Percentiles rank a stretch among this genome's conserved stretches.
Conservation (phyloP, 2,113 vertebrate genomes). For the Dascyllus trimaculatus region DNA sequence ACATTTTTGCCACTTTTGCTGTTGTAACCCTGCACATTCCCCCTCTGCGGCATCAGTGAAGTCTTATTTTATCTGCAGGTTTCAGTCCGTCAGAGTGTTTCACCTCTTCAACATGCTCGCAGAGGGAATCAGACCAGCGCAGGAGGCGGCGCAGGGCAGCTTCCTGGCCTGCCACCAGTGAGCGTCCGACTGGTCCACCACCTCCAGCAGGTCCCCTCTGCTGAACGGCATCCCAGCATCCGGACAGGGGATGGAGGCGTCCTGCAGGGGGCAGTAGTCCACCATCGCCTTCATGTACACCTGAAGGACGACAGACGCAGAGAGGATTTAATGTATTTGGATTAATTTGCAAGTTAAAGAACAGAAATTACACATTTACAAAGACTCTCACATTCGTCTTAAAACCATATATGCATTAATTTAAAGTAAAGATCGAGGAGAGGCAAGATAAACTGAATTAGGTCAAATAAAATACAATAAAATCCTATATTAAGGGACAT, state of each 20-base stretch:
- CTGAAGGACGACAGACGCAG: conserved; percentile 67
- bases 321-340: neutral
- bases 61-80: neutral
- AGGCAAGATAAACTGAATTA: too few species aligned
- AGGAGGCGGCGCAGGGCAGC: conserved; percentile 83
- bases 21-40: too few species aligned
- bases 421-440: too few species aligned
- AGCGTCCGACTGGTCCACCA: conserved; percentile 92
- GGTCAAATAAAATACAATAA: too few species aligned
- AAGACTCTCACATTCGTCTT: too few species aligned
- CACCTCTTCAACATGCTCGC: conserved; percentile 90
- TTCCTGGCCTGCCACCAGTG: conserved; percentile 96
- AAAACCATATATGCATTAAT: too few species aligned
- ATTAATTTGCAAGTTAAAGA: too few species aligned
- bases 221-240: conserved; percentile 91
- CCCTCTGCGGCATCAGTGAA: too few species aligned
- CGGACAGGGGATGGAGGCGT: conserved; percentile 90
- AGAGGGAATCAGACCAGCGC: conserved; percentile 93
- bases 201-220: conserved; percentile 92
- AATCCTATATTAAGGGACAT: too few species aligned
- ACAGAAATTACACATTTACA: too few species aligned
- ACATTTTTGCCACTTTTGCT: too few species aligned
- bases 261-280: conserved; percentile 92
- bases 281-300: conserved; percentile 91
- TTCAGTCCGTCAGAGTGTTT: conserved; percentile 14